Conservation (phyloP, 2,797 vertebrate genomes). For the Antennarius maculatus region DNA sequence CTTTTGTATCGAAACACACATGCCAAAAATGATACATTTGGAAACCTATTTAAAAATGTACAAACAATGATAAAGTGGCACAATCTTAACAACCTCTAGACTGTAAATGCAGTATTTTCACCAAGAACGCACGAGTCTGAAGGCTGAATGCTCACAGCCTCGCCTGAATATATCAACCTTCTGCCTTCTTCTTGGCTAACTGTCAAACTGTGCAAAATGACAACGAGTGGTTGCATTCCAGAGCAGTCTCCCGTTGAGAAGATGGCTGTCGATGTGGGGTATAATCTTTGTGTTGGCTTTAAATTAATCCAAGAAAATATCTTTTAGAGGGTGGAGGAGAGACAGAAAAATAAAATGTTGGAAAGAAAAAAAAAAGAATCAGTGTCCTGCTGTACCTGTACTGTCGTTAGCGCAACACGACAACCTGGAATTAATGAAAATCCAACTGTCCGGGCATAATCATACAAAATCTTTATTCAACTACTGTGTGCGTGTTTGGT, state of each 20-base stretch:
- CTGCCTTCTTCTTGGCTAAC: constrained; percentile 17
- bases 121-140: constrained; percentile 48
- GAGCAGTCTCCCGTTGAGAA: constrained; percentile 40
- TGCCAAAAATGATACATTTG: constrained; percentile 64
- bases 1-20: constrained; percentile 60
- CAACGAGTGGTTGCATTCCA: constrained; percentile 48
- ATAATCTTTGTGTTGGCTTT: constrained; percentile 42
- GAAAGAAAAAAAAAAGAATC: constrained; percentile 8
- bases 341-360: constrained; percentile 20
- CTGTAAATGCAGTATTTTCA: constrained; percentile 47
- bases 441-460: constrained; percentile 49
- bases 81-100: constrained; percentile 35
- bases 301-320: constrained; percentile 70
- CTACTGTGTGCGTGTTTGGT: constrained; percentile 16
- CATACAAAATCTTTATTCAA: constrained; percentile 53
- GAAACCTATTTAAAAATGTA: constrained; percentile 59
- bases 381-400: constrained; percentile 42
- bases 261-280: constrained; percentile 55
- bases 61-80: constrained; percentile 56
- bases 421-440: constrained; percentile 51
- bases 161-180: constrained; percentile 46
- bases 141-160: constrained; percentile 46
- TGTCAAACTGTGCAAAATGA: constrained; percentile 52
- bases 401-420: constrained; percentile 57
- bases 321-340: constrained; percentile 35